These are phyloP conservation scores for Atherinomorus stipes DNA, from an alignment of 2,113 vertebrate genomes.

Conservation along the genomic window DNA sequence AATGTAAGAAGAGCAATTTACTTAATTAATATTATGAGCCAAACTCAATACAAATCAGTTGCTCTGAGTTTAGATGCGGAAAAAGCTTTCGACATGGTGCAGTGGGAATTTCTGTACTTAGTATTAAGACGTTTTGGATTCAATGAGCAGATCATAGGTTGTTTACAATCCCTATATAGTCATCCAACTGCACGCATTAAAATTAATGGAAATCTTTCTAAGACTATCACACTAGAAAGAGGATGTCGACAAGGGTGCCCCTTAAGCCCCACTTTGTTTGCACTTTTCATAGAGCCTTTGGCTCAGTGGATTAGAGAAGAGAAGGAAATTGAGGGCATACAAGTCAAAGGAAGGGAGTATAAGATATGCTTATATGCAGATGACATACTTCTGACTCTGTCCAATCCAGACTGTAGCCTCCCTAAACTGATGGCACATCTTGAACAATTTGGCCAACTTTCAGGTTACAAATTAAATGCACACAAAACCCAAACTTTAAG, in stretches of 20 bases:
- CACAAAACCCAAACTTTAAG: too few species aligned
- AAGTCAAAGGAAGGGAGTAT: neutral
- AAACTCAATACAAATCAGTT: neutral
- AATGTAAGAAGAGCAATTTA: neutral
- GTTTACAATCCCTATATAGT: neutral
- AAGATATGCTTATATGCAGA: too few species aligned
- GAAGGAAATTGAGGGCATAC: neutral
- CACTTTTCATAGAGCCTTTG: too few species aligned
- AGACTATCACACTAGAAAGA: neutral
- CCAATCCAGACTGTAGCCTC: too few species aligned
- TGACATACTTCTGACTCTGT: too few species aligned
- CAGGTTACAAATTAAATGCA: too few species aligned
- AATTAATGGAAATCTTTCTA: neutral
- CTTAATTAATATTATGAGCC: neutral
- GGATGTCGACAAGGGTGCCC: neutral
- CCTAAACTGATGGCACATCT: too few species aligned
- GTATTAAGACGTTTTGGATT: too few species aligned
- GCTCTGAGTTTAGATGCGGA: too few species aligned
- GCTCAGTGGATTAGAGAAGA: neutral
- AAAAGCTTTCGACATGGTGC: neutral
- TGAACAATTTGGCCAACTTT: too few species aligned
- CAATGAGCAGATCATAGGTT: too few species aligned
- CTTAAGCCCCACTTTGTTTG: neutral
- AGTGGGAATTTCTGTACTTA: too few species aligned
- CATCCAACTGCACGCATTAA: neutral